Evolutionary conservation across 2,113 vertebrate species (phyloP).

Genomic region (Empidonax traillii): DNA sequence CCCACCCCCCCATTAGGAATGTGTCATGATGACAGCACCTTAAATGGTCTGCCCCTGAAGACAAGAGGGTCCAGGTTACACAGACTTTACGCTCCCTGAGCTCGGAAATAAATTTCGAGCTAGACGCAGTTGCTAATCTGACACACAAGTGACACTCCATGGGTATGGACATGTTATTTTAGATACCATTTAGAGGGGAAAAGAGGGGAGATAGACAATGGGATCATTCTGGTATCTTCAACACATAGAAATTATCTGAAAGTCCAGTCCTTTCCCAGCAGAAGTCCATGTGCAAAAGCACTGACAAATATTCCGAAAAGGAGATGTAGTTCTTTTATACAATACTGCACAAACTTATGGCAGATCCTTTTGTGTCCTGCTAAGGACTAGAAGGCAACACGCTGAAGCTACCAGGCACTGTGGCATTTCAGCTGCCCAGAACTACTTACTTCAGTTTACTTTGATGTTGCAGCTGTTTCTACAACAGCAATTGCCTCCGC

Average conservation of each 20-base stretch:
- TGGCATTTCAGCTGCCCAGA: background rate
- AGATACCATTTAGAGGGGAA: background rate
- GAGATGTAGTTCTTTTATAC: background rate
- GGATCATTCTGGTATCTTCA: background rate
- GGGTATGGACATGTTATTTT: background rate
- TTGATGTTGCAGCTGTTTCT: background rate
- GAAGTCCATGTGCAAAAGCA: background rate
- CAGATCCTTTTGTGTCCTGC: background rate
- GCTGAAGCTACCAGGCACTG: background rate
- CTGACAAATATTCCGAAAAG: background rate
- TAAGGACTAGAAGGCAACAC: background rate
- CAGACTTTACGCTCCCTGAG: background rate
- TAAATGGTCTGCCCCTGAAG: background rate
- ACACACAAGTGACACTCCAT: background rate
- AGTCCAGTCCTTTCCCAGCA: background rate
- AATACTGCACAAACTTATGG: background rate
- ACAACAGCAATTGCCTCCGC: background rate
- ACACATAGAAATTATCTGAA: background rate
- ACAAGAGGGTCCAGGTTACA: background rate
- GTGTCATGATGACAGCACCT: background rate
- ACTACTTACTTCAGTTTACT: background rate
- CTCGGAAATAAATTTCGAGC: background rate
- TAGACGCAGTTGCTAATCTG: background rate
- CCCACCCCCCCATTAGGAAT: background rate
- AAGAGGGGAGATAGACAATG: background rate